phyloP scores from a whole-genome alignment of 2,113 vertebrate species.

The Varanus komodoensis region DNA sequence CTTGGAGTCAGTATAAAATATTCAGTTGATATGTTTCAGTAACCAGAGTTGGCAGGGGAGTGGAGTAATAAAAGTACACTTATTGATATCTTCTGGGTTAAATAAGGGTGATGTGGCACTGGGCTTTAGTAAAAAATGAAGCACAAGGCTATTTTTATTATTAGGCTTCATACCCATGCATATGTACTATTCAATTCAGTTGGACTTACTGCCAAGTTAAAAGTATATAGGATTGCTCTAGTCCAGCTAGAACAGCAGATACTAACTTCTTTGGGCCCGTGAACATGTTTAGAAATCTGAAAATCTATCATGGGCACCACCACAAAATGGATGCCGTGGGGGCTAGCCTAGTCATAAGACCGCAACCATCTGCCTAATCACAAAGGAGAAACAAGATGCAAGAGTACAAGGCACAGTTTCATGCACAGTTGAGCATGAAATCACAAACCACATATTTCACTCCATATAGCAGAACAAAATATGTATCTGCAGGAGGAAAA shows the following conservation, averaged over 20 bases:
- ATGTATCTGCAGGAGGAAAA: neutral
- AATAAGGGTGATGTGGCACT: neutral
- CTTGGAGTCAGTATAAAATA: neutral
- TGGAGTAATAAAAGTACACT: neutral
- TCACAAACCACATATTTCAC: neutral
- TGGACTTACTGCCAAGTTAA: neutral
- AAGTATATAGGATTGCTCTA: neutral
- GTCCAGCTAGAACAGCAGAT: neutral
- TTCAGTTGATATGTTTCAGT: conserved; percentile 12
- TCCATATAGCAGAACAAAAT: neutral
- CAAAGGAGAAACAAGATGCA: neutral
- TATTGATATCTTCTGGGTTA: neutral
- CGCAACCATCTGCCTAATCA: neutral
- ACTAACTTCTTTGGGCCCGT: neutral
- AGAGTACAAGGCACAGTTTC: neutral
- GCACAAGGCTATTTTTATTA: neutral
- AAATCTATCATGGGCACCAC: neutral
- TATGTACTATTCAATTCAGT: neutral
- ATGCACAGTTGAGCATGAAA: too few relatives aligned
- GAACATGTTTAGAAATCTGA: neutral
- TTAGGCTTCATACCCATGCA: neutral
- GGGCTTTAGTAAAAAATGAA: neutral
- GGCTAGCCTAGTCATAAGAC: neutral
- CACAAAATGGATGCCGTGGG: neutral
- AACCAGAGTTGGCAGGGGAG: neutral